phyloP scores from a whole-genome alignment of 2,113 vertebrate species.

The Ondatra zibethicus region DNA sequence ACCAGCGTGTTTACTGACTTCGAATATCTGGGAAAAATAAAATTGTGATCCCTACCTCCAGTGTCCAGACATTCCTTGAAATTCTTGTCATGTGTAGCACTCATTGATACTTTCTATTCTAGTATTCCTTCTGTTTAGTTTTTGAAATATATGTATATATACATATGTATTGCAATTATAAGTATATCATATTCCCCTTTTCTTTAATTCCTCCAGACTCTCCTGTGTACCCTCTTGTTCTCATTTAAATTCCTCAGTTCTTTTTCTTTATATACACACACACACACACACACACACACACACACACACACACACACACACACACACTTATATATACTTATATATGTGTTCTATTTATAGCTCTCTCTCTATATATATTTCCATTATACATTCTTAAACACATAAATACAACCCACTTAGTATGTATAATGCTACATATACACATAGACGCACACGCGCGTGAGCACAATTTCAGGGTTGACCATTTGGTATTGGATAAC shows the following conservation, averaged over 20 bases:
- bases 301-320: no score
- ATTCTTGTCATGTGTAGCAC: neutral
- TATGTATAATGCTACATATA: neutral
- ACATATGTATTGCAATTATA: neutral
- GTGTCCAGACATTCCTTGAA: constrained; percentile 45
- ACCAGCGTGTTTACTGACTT: constrained; percentile 27
- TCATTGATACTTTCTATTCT: constrained; percentile 1
- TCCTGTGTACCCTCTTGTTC: neutral
- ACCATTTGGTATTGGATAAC: neutral
- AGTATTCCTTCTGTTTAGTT: neutral
- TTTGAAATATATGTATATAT: neutral
- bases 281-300: no score
- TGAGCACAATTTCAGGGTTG: neutral
- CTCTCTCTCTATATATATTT: neutral
- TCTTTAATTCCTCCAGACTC: neutral
- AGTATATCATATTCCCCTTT: neutral
- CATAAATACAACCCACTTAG: neutral
- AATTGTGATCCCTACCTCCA: neutral
- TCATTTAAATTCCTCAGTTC: neutral
- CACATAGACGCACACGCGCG: no score
- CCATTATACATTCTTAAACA: neutral
- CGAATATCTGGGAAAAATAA: constrained; percentile 49
- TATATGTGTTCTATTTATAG: neutral
- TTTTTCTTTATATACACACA: neutral
- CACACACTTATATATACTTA: no score